phyloP scores from a whole-genome alignment of 2,888 invertebrate genomes.

The Chaetogeoica ovagalla region DNA sequence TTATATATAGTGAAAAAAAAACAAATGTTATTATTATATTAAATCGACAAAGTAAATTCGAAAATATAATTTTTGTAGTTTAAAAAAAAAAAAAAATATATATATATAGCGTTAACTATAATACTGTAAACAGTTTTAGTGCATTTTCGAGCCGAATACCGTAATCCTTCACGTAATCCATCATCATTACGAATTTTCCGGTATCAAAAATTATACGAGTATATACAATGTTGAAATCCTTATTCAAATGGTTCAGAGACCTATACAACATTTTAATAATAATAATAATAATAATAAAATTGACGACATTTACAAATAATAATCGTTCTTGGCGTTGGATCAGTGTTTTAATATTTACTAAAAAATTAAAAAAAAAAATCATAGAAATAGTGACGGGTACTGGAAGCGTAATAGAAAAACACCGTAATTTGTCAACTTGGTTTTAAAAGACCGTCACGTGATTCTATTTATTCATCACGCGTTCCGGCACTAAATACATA shows the following conservation, averaged over 20 bases:
- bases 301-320: not conserved
- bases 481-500: slow-evolving; percentile 18
- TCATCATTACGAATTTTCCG: too few species aligned
- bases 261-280: too few species aligned
- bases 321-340: not conserved
- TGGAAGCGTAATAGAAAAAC: not conserved
- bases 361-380: not conserved
- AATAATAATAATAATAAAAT: too few species aligned
- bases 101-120: too few species aligned
- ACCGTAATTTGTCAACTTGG: slow-evolving; percentile 20
- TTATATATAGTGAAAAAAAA: too few species aligned
- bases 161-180: not conserved
- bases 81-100: too few species aligned
- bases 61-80: too few species aligned
- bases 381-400: not conserved
- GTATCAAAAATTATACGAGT: not conserved
- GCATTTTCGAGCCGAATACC: slow-evolving; percentile 3
- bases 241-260: slow-evolving; percentile 6
- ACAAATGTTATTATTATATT: too few species aligned
- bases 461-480: slow-evolving; percentile 16
- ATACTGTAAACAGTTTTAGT: not conserved
- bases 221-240: slow-evolving; percentile 5
- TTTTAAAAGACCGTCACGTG: slow-evolving; percentile 9
- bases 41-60: too few species aligned
- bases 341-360: not conserved